Evolutionary conservation across 1,140 invertebrate species (phyloP).

Genomic region (Carcinoscorpius rotundicauda): DNA sequence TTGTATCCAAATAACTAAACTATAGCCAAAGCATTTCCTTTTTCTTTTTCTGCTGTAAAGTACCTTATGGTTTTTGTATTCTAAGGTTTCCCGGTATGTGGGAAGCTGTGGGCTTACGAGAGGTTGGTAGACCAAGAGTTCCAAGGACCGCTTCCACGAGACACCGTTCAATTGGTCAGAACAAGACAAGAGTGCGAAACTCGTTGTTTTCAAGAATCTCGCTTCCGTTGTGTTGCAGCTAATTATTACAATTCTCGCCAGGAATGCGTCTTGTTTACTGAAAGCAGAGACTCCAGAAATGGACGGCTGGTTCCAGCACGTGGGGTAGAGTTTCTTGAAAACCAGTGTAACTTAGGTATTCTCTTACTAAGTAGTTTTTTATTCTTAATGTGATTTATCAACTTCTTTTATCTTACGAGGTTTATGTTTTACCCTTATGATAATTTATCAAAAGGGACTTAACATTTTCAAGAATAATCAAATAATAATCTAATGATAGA

Average conservation of each 20-base stretch:
- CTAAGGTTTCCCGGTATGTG: conserved; percentile 18
- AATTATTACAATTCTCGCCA: conserved; percentile 34
- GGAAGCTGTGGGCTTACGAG: conserved; percentile 37
- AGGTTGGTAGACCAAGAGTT: conserved; percentile 35
- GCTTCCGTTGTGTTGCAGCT: conserved; percentile 36
- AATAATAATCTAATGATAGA: too few species aligned
- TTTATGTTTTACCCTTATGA: too few species aligned
- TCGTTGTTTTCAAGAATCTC: conserved; percentile 35
- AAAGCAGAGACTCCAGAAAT: conserved; percentile 32
- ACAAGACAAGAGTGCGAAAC: conserved; percentile 36
- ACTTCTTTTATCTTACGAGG: not conserved
- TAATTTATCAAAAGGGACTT: too few species aligned
- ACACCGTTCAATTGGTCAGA: conserved; percentile 27
- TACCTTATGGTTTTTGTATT: not conserved
- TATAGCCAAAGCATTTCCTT: too few species aligned
- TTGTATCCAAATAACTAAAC: too few species aligned
- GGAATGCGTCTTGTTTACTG: conserved; percentile 36
- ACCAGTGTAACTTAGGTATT: conserved; percentile 38
- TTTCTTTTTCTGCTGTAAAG: not conserved
- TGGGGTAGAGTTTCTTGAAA: conserved; percentile 39
- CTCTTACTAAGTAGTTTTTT: not conserved
- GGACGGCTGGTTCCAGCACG: conserved; percentile 26
- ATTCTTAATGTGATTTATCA: not conserved
- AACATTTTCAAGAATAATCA: too few species aligned
- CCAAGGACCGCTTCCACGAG: conserved; percentile 26